Percentiles rank a stretch among this genome's conserved stretches.
Conservation (phyloP, 2,888 invertebrate species). For the Notodonta ziczac region DNA sequence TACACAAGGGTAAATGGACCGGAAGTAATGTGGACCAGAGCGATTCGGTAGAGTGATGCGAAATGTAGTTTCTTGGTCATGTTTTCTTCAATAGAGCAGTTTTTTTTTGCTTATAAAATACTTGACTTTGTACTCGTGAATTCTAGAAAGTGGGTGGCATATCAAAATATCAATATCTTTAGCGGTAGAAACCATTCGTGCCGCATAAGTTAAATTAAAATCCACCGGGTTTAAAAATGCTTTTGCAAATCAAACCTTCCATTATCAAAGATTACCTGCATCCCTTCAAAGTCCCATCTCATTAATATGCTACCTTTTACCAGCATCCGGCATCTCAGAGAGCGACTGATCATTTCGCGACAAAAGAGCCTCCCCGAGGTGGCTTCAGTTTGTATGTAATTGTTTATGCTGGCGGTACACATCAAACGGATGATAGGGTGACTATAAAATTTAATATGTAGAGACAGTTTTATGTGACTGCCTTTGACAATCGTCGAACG, state of each 20-base stretch:
- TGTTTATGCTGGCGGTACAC: conserved; percentile 69
- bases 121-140: too few relatives aligned
- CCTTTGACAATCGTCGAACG: too few relatives aligned
- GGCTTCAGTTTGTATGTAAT: conserved; percentile 69
- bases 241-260: conserved; percentile 11
- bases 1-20: conserved; percentile 63
- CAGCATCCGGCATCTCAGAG: conserved; percentile 36
- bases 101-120: too few relatives aligned
- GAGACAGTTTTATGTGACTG: too few relatives aligned
- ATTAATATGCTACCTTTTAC: conserved; percentile 65
- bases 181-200: too few relatives aligned
- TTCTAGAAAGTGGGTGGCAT: too few relatives aligned
- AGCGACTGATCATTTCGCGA: conserved; percentile 70
- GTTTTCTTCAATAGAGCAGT: too few relatives aligned
- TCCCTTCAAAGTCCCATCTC: conserved; percentile 64
- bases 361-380: conserved; percentile 73
- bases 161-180: too few relatives aligned
- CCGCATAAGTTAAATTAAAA: neutral
- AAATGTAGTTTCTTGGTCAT: conserved; percentile 30
- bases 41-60: conserved; percentile 28
- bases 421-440: conserved; percentile 54
- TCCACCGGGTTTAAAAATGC: neutral
- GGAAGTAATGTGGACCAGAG: conserved; percentile 52
- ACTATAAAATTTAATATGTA: conserved; percentile 17
- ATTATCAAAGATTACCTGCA: conserved; percentile 52